These are phyloP conservation scores for Dryobates pubescens DNA, from an alignment of 2,797 vertebrate genomes.

Conservation along the genomic window DNA sequence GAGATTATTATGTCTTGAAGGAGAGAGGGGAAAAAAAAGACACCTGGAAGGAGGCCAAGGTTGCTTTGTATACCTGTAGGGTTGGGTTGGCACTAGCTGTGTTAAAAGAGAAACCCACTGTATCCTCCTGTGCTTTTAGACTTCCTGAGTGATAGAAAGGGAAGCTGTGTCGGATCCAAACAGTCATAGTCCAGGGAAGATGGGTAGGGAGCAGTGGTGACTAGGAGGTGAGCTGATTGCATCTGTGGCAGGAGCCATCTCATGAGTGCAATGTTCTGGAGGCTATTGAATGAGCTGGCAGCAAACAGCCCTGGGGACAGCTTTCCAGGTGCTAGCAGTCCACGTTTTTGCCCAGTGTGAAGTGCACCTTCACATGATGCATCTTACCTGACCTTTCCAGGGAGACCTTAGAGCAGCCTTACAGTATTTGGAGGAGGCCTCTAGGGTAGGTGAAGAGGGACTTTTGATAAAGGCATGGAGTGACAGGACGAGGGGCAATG, in stretches of 20 bases:
- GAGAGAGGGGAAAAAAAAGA: background rate
- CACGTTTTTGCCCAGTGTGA: background rate
- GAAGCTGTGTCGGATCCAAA: background rate
- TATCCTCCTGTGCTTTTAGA: background rate
- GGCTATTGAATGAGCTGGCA: background rate
- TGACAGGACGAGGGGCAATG: no score
- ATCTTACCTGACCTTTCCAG: no score
- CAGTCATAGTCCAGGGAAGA: background rate
- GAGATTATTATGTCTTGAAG: slow-evolving; percentile 32
- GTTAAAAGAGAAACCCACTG: background rate
- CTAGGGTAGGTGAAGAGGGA: no score
- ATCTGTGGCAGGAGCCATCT: background rate
- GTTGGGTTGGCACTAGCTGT: background rate
- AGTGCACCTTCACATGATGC: background rate
- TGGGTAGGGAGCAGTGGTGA: background rate
- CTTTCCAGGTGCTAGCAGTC: background rate
- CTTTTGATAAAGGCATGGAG: no score
- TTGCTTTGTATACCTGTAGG: background rate
- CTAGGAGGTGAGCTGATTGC: background rate
- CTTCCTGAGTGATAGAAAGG: background rate
- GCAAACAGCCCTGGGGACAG: background rate
- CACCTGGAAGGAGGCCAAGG: background rate
- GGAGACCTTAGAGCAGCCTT: no score
- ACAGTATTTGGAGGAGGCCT: no score
- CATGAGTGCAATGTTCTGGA: background rate